A percentile compares a stretch with the other conserved stretches of the same genome.
phyloP scores from a whole-genome alignment of 2,797 vertebrate genomes.

The Melanotaenia boesemani region DNA sequence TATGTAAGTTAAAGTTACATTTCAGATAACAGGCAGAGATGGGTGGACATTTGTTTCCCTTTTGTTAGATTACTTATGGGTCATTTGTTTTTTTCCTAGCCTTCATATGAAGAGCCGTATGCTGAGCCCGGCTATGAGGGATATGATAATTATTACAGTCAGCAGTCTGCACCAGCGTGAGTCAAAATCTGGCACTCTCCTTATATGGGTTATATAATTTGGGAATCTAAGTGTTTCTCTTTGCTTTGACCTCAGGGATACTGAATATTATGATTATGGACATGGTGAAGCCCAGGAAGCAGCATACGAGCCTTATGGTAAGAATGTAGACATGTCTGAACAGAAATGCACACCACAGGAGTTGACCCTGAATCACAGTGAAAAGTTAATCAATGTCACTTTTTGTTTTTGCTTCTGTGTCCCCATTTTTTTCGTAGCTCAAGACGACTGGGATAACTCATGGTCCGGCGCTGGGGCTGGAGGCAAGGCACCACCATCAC shows the following conservation, averaged over 20 bases:
- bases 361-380: background rate
- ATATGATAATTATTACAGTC: constrained; percentile 95
- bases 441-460: constrained; percentile 94
- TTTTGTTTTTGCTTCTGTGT: background rate
- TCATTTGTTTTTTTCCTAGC: constrained; percentile 21
- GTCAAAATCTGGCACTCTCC: constrained; percentile 53
- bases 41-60: background rate
- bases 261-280: constrained; percentile 98
- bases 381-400: background rate
- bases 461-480: constrained; percentile 85
- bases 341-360: background rate
- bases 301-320: constrained; percentile 94
- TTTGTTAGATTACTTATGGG: background rate
- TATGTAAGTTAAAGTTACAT: constrained; percentile 85
- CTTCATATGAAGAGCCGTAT: constrained; percentile 79
- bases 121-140: constrained; percentile 87
- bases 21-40: background rate
- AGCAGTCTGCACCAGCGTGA: constrained; percentile 91
- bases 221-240: background rate
- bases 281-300: constrained; percentile 94
- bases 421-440: constrained; percentile 77
- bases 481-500: constrained; percentile 88
- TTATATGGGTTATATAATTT: background rate
- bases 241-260: constrained; percentile 84
- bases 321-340: constrained; percentile 38